phyloP scores from a whole-genome alignment of 2,113 vertebrate genomes.

The Raphicerus campestris region DNA sequence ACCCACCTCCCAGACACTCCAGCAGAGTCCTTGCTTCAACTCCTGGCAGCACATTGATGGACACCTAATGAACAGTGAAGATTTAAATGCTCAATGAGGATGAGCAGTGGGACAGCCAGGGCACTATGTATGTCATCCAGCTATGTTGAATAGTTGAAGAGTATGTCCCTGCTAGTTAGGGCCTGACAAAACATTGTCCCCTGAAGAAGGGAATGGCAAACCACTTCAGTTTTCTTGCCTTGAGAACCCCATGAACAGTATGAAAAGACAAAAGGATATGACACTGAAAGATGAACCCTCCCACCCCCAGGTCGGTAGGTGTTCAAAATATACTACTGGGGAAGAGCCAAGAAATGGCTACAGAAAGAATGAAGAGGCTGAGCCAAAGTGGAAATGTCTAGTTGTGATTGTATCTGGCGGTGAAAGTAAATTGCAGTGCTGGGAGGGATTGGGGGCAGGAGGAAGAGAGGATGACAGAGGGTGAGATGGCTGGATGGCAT shows the following conservation, averaged over 20 bases:
- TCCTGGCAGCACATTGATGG: background rate
- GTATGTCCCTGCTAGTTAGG: background rate
- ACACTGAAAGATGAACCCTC: background rate
- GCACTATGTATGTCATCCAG: background rate
- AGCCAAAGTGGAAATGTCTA: background rate
- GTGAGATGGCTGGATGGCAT: too few relatives aligned
- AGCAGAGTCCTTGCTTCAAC: background rate
- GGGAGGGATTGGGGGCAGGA: background rate
- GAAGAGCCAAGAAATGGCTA: background rate
- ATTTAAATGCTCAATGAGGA: background rate
- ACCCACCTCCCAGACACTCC: background rate
- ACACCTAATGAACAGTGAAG: background rate
- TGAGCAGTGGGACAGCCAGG: background rate
- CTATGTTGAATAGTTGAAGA: background rate
- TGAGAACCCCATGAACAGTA: background rate
- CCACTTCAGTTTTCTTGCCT: background rate
- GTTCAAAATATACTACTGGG: background rate
- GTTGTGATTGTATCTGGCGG: background rate
- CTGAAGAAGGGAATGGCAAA: background rate
- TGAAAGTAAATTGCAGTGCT: background rate
- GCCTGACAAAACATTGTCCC: background rate
- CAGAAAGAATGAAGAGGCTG: background rate
- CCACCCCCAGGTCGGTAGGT: fast-evolving
- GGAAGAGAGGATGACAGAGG: too few relatives aligned
- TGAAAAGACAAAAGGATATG: background rate